Base-by-base conservation (phyloP, 2,113 vertebrate genomes). In the Pampusana beccarii region DNA sequence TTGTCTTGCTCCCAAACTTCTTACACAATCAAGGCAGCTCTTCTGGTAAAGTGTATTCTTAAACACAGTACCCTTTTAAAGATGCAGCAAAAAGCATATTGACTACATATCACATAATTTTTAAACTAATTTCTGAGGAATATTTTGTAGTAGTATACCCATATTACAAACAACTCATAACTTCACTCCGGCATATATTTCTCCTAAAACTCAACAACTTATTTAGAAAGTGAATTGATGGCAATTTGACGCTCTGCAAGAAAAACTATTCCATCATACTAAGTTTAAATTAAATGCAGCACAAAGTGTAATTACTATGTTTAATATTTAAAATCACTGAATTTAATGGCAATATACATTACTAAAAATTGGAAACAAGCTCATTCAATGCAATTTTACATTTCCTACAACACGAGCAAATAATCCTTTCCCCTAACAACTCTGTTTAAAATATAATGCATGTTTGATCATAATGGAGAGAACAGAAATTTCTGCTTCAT, bases 321-420 rank as follows among this genome's bases (percentile, higher is more conserved):
- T 87, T 90, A 73, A 92, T 85, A 85, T 90, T 95, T 85, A 70
- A 92, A 92, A 78, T 61, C 9, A 56, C 86, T 73, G 23, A 91
- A 51, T 91, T 87, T 81, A 78, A 90, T 56, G 54, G 74, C 50
- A 70, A 81, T 56, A 61, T n/a, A 51, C 28, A 51, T 85, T 48
- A 61, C 29, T 53, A 81, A 66, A 90, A 92, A 64, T 28, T 78
- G 54, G 34, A 70, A 80, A 73, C 66, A 73, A 90, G 33, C 50
- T 88, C 54, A 65, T 69, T 78, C 84, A 60, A 71, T 70, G 44
- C 56, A 73, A 69, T 88, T 92, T 80, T 65, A 67, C 40, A 53
- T 69, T 93, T 78, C 20, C 86, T 58, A 48, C 64, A 65, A 56
- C 26, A 50, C 2, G 0, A 73, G 44, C 10, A 77, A 92, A 84